Evolutionary conservation across 2,113 vertebrate genomes (phyloP), one percentile per base, ranked within the genome.

Genomic region (Myrmecophaga tridactyla): DNA sequence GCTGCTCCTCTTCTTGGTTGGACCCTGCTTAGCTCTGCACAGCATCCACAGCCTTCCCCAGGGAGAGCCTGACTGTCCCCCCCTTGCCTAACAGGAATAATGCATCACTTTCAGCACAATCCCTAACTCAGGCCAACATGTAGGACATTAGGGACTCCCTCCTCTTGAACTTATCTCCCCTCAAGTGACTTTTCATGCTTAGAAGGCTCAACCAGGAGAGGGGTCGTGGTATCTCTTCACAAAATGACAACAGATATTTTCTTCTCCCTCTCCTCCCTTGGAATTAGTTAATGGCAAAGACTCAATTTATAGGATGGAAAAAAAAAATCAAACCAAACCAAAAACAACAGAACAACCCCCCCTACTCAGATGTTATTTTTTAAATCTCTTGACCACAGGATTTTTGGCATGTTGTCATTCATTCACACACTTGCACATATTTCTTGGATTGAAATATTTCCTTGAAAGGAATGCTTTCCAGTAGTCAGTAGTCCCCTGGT

Each of bases 111-210:
- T 56, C 8, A 92, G 27, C 36, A 88, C 12, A 75, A 23, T 34
- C 63, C 15, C 89, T 17, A 46, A 85, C 41, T 89, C 81, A 91
- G 25, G 17, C 46, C 5, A 4, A 86, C 76, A 53, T 1, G 31
- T 84, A 86, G 63, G 77, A 83, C 41, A 67, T 62, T 56, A 89
- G 89, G 14, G 41, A 92, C 90, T 63, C 21, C 56, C 27, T 77
- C 39, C 65, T 89, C 70, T 93, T 93, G 51, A 90, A 43, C 34
- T 90, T 72, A 70, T 89, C 86, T 95, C 29, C 46, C 88, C 67
- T 86, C 48, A 78, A 93, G 69, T 84, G 34, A 94, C 53, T 86
- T 8, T 67, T 65, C 10, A 95, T 86, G 36, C 69, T 92, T 86
- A 92, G 69, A 73, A 53, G 10, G 72, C 34, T 94, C 43, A 80